Evolutionary conservation across 2,113 vertebrate species (phyloP).

Genomic region (Lepus americanus): DNA sequence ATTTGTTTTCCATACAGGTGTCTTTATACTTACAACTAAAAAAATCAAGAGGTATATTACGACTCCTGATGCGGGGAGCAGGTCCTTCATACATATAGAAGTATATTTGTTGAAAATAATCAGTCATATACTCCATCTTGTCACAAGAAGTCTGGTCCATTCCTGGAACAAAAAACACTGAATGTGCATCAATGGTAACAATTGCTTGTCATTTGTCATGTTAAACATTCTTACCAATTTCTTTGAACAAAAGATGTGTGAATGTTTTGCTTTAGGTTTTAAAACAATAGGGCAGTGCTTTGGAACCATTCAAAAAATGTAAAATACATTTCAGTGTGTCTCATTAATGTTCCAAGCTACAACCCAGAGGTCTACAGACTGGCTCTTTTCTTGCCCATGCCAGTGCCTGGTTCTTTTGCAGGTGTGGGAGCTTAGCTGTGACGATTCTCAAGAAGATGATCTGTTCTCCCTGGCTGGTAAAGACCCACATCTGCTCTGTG

Average conservation of each 20-base stretch:
- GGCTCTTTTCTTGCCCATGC: background rate
- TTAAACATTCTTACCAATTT: constrained; percentile 14
- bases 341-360: background rate
- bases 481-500: background rate
- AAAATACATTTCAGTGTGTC: background rate
- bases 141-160: constrained; percentile 94
- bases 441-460: background rate
- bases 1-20: too few relatives aligned
- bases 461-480: background rate
- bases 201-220: background rate
- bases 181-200: background rate
- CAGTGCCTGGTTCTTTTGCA: background rate
- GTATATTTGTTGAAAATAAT: constrained; percentile 87
- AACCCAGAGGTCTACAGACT: background rate
- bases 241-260: background rate
- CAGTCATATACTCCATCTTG: constrained; percentile 88
- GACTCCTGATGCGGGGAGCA: constrained; percentile 92
- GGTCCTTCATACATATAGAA: constrained; percentile 93
- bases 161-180: constrained; percentile 86
- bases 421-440: background rate
- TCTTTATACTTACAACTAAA: constrained; percentile 90
- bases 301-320: background rate
- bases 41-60: constrained; percentile 89
- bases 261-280: background rate
- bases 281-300: background rate